phyloP scores from a whole-genome alignment of 2,888 invertebrate species.

The Temnothorax ravouxi region DNA sequence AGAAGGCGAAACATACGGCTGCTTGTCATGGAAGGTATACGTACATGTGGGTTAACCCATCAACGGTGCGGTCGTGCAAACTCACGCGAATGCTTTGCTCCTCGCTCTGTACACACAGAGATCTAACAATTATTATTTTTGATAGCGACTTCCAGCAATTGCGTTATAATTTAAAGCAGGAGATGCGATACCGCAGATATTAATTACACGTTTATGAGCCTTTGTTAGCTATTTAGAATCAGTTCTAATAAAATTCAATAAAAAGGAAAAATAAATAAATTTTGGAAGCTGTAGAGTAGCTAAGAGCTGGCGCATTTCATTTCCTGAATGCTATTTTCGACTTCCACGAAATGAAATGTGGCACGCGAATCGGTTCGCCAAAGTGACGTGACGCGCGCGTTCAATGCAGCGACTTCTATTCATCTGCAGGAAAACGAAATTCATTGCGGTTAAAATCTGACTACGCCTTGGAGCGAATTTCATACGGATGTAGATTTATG shows the following conservation, averaged over 20 bases:
- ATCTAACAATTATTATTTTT: constrained; percentile 39
- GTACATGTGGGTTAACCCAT: constrained; percentile 26
- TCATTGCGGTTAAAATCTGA: constrained; percentile 47
- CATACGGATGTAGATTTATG: constrained; percentile 48
- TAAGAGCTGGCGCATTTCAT: neutral
- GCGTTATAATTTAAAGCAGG: neutral
- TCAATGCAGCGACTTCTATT: constrained; percentile 43
- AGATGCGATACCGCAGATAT: neutral
- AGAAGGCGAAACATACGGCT: constrained; percentile 1
- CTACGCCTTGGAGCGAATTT: constrained; percentile 44
- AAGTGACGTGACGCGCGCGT: constrained; percentile 27
- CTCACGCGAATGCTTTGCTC: constrained; percentile 18
- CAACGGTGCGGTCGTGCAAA: constrained; percentile 36
- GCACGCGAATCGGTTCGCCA: constrained; percentile 44
- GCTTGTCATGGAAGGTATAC: constrained; percentile 36
- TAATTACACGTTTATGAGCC: neutral
- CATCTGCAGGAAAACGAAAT: constrained; percentile 48
- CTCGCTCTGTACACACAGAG: neutral
- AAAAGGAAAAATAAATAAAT: neutral
- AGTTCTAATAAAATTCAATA: neutral
- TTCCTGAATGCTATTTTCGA: constrained; percentile 10
- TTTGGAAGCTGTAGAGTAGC: neutral
- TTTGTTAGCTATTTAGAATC: neutral
- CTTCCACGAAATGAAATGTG: constrained; percentile 36
- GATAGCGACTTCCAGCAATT: constrained; percentile 22